Evolutionary conservation across 2,797 vertebrate genomes (phyloP).

Genomic region (Hybognathus amarus): DNA sequence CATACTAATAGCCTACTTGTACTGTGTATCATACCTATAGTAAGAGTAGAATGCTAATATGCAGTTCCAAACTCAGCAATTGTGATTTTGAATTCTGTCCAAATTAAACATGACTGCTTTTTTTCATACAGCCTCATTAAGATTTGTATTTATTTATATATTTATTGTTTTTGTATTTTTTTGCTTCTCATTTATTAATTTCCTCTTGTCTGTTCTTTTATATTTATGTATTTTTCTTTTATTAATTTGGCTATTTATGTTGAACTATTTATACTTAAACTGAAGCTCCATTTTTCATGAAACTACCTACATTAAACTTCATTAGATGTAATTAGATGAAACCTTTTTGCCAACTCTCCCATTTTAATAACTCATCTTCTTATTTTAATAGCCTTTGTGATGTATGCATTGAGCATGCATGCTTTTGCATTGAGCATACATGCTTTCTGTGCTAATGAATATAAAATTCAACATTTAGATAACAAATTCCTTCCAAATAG

Average conservation of each 20-base stretch:
- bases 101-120: not conserved
- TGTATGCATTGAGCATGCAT: not conserved
- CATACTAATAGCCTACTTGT: not conserved
- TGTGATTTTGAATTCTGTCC: not conserved
- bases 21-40: not conserved
- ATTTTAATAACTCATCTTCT: no score
- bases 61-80: not conserved
- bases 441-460: not conserved
- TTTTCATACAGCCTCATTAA: not conserved
- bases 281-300: not conserved
- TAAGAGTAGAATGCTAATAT: not conserved
- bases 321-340: not conserved
- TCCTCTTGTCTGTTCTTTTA: not conserved
- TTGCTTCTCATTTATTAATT: not conserved
- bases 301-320: not conserved
- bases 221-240: not conserved
- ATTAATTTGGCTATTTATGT: not conserved
- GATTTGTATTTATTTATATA: not conserved
- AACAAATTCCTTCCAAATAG: slow-evolving; percentile 18
- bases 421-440: not conserved
- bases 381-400: not conserved
- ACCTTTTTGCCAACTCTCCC: not conserved
- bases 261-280: not conserved
- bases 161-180: not conserved
- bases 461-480: not conserved